Conservation (phyloP, 2,888 invertebrate genomes). For the Sussaba pulchella region DNA sequence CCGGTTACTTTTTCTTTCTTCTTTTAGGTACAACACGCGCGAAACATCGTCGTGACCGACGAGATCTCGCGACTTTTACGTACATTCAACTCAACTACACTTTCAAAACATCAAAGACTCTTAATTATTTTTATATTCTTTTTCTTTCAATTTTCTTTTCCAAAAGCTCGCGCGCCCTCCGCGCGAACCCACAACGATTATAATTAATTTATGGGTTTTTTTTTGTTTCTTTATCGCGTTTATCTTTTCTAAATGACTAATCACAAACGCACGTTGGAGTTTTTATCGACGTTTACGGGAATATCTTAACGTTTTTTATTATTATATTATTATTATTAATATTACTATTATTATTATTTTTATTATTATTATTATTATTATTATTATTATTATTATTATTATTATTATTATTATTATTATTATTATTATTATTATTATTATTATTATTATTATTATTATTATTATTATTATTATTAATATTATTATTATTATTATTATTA, state of each 20-base stretch:
- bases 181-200: slow-evolving; percentile 59
- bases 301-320: slow-evolving; percentile 72
- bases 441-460: too few species aligned
- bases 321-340: too few species aligned
- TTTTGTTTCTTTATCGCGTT: slow-evolving; percentile 49
- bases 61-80: slow-evolving; percentile 54
- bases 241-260: slow-evolving; percentile 69
- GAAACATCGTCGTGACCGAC: slow-evolving; percentile 12
- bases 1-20: slow-evolving; percentile 49
- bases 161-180: slow-evolving; percentile 30
- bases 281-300: slow-evolving; percentile 69
- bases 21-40: slow-evolving; percentile 65
- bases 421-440: too few species aligned
- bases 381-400: too few species aligned
- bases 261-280: slow-evolving; percentile 72
- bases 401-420: too few species aligned
- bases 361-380: too few species aligned
- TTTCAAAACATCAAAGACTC: slow-evolving; percentile 69
- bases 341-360: too few species aligned
- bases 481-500: too few species aligned
- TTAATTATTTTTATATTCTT: too few species aligned
- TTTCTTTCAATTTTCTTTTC: slow-evolving; percentile 65
- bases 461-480: too few species aligned
- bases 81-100: slow-evolving; percentile 66
- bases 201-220: slow-evolving; percentile 43